Evolutionary conservation across 2,888 invertebrate species (phyloP).

Genomic region (Monoplex corrugatus): DNA sequence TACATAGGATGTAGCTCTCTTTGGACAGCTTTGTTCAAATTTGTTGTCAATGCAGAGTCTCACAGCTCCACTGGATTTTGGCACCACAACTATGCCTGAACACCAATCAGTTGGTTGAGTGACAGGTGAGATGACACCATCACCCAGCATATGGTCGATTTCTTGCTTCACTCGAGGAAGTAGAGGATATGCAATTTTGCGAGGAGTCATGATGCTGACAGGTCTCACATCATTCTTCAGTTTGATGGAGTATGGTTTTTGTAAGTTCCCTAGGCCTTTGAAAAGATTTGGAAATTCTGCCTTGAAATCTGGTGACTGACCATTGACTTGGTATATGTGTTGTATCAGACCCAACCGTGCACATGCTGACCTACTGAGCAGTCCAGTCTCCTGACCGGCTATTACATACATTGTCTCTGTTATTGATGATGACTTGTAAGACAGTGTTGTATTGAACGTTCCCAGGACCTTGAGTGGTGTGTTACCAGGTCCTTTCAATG

Average conservation of each 20-base stretch:
- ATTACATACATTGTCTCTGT: background rate
- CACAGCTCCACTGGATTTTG: conserved; percentile 2
- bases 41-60: background rate
- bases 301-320: background rate
- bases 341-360: background rate
- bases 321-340: background rate
- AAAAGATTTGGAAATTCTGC: conserved; percentile 27
- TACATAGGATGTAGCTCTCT: background rate
- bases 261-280: background rate
- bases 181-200: background rate
- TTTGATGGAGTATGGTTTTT: conserved; percentile 1
- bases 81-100: conserved; percentile 35
- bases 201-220: background rate
- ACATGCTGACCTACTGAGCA: background rate
- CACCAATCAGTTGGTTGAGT: conserved; percentile 10
- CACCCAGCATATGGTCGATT: conserved; percentile 20
- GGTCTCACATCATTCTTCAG: conserved; percentile 1
- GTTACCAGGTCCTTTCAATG: background rate
- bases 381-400: background rate
- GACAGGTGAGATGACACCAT: conserved; percentile 53
- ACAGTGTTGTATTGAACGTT: background rate
- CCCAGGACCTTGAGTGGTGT: background rate
- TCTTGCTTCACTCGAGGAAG: conserved; percentile 10
- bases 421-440: background rate
- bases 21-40: conserved; percentile 8